Conservation (phyloP, 2,797 vertebrate genomes). For the Sylvia borin region DNA sequence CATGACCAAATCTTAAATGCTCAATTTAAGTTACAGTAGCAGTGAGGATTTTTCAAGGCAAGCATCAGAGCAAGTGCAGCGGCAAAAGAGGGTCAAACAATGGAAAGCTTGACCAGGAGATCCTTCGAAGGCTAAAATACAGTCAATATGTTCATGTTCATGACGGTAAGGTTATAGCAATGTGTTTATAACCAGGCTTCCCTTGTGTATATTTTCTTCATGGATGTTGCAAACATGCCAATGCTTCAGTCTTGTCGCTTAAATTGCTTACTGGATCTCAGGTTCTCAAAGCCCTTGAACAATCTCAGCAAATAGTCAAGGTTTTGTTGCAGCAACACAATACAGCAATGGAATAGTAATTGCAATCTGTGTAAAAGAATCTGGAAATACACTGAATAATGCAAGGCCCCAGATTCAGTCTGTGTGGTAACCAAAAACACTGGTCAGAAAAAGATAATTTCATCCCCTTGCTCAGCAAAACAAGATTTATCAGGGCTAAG, state of each 20-base stretch:
- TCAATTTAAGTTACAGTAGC: background rate
- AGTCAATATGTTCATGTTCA: background rate
- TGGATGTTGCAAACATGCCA: background rate
- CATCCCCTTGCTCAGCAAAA: background rate
- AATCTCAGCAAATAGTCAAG: background rate
- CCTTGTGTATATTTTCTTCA: background rate
- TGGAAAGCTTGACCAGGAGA: background rate
- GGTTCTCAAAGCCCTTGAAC: background rate
- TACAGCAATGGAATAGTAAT: background rate
- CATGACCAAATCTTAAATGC: fast-evolving
- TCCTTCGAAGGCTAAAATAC: background rate
- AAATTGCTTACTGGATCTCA: background rate
- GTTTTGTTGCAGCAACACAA: background rate
- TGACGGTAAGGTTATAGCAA: background rate
- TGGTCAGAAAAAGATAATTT: background rate
- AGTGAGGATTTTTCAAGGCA: background rate
- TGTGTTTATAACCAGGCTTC: background rate
- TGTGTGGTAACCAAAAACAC: background rate
- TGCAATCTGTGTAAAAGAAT: background rate
- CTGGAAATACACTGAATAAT: background rate
- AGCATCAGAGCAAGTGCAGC: background rate
- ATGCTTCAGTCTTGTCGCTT: background rate
- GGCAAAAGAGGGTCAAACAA: background rate
- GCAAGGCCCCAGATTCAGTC: background rate
- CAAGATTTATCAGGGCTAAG: background rate